Conservation (phyloP, 35 echinoderm and acorn worm species). For the Heliocidaris erythrogramma region DNA sequence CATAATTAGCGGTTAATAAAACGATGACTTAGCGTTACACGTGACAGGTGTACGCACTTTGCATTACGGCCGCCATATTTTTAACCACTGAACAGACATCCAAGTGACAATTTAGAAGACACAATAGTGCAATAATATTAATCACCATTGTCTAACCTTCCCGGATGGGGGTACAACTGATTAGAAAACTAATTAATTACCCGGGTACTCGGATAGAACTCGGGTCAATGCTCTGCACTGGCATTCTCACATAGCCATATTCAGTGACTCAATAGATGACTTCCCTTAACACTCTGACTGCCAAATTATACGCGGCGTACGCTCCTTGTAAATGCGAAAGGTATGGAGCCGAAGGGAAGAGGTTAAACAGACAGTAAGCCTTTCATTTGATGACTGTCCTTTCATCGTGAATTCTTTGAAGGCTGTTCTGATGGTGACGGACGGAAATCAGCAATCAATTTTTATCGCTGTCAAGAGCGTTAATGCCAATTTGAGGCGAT, state of each 20-base stretch:
- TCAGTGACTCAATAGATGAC: background rate
- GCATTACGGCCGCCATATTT: background rate
- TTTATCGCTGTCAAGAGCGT: background rate
- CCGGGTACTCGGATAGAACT: background rate
- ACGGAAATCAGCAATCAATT: slow-evolving; percentile 16
- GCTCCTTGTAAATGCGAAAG: too few relatives aligned
- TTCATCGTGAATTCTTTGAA: background rate
- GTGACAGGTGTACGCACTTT: background rate
- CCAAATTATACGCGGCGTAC: background rate
- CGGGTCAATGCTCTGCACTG: background rate
- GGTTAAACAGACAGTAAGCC: background rate
- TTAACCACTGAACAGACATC: background rate
- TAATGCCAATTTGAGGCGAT: background rate
- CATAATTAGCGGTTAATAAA: background rate
- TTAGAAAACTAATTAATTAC: background rate
- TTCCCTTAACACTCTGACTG: background rate
- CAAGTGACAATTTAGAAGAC: background rate
- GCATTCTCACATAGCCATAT: background rate
- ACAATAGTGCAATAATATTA: slow-evolving; percentile 5
- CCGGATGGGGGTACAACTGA: background rate
- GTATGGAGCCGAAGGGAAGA: background rate
- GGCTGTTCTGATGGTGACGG: background rate
- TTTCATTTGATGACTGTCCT: background rate
- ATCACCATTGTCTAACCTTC: background rate
- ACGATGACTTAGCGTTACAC: background rate